These are phyloP conservation scores for Sebastes oblongus DNA, from an alignment of 2,797 vertebrate genomes.

Conservation along the genomic window DNA sequence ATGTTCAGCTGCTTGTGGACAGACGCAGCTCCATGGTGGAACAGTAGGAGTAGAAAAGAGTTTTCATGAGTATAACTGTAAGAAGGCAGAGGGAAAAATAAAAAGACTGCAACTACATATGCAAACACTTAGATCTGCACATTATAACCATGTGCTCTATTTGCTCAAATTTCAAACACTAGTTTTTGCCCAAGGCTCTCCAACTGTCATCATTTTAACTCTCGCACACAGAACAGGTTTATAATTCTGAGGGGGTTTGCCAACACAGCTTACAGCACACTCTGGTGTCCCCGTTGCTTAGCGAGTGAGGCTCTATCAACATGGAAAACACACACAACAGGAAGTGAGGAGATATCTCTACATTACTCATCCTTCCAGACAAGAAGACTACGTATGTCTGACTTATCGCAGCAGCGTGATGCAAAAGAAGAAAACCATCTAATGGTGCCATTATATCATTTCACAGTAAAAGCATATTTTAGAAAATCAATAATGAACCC, in stretches of 20 bases:
- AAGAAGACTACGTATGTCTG: not conserved
- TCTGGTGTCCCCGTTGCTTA: constrained; percentile 5
- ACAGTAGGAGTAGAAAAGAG: not conserved
- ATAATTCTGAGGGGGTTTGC: not conserved
- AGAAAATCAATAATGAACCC: constrained; percentile 21
- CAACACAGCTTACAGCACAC: not conserved
- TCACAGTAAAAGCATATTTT: constrained; percentile 1
- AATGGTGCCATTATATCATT: not conserved
- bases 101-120: not conserved
- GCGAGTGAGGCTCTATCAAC: not conserved
- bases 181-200: not conserved
- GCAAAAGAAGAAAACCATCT: not conserved
- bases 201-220: not conserved
- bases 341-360: not conserved
- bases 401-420: not conserved
- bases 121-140: not conserved
- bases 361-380: not conserved
- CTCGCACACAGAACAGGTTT: constrained; percentile 5
- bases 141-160: not conserved
- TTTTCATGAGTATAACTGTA: not conserved
- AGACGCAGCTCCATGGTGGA: not conserved
- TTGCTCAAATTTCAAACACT: not conserved
- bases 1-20: constrained; percentile 29
- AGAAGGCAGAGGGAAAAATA: not conserved
- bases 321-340: not conserved